Base-by-base conservation (phyloP, 2,113 vertebrate species). In the Pollimyrus isidori region DNA sequence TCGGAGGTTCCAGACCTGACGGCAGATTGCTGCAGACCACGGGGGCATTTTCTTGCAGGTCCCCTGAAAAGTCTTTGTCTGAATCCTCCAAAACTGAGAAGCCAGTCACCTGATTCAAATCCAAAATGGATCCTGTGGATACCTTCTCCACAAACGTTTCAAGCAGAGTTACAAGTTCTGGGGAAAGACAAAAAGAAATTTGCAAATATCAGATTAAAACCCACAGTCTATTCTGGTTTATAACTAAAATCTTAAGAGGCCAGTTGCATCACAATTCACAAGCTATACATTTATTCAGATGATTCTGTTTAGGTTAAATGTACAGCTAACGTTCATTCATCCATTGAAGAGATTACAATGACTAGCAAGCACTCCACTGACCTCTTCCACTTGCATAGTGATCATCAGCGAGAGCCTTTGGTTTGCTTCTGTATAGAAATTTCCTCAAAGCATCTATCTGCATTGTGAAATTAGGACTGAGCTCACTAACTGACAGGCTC, bases 111-210 rank as follows among this genome's bases (percentile, higher is more conserved):
- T 62, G 23, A 62, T 69, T 65, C 87, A 88, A 69, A 46, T 50
- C 15, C 58, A 88, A 39, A 50, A 50, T 15, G 11, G 62, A 88
- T 23, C 65, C 45, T 10, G 13, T 39, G 23, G 87, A 73, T 69
- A 88, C 17, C 11, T 26, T 50, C n/a, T 88, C 62, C 65, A 19
- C 87, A 69, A 88, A 73, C 46, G 4, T 45, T 26, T 88, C 46
- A 62, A 49, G 39, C 3, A 88, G 39, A 48, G 4, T 48, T 88
- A 48, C 87, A n/a, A 88, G 65, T 23, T 88, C 87, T 88, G 42
- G 48, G 30, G 26, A 48, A 49, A 49, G n/a, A 88, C 1, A 88
- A 45, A 69, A 85, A 85, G 21, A 23, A 46, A 85, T n/a, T 4
- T 76, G 26, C 13, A 76, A 76, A 76, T 3, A 7, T 65, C 58